A percentile compares a stretch with the other conserved stretches of the same genome.
Conservation (phyloP, 1,140 invertebrate species). For the Panagrolaimus sp. region DNA sequence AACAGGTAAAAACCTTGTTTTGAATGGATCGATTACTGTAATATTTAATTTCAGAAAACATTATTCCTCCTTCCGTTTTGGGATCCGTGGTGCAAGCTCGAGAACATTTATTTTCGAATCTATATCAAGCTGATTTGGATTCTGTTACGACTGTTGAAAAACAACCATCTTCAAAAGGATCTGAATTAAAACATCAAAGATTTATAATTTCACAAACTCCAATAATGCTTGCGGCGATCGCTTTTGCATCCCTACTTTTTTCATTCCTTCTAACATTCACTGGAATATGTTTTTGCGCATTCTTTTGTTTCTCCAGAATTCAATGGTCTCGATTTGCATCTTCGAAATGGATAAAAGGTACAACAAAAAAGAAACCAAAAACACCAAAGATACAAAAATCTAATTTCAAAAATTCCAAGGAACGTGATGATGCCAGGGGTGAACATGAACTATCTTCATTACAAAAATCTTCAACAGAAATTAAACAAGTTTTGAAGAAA, state of each 20-base stretch:
- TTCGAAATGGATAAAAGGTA: background rate
- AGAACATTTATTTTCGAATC: background rate
- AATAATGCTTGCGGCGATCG: background rate
- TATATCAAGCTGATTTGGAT: slow-evolving; percentile 1
- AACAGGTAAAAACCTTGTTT: no score
- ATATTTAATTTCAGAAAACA: slow-evolving; percentile 7
- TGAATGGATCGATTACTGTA: background rate
- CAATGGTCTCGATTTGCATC: background rate
- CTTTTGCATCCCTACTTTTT: background rate
- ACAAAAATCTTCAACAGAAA: no score
- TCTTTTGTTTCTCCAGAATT: slow-evolving; percentile 1
- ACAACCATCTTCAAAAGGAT: background rate
- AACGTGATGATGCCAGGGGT: no score
- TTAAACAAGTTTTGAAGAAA: no score
- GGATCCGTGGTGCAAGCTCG: slow-evolving; percentile 2
- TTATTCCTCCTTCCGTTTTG: background rate
- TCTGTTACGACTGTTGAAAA: background rate
- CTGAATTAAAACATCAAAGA: background rate
- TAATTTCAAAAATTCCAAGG: no score
- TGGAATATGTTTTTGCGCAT: background rate
- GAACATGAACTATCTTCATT: no score
- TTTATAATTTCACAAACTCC: no score
- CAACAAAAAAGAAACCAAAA: background rate
- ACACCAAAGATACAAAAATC: no score
- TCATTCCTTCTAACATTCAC: background rate